Evolutionary conservation across 2,797 vertebrate genomes (phyloP), one percentile per base, ranked within the genome.

Genomic region (Epinephelus malabaricus): DNA sequence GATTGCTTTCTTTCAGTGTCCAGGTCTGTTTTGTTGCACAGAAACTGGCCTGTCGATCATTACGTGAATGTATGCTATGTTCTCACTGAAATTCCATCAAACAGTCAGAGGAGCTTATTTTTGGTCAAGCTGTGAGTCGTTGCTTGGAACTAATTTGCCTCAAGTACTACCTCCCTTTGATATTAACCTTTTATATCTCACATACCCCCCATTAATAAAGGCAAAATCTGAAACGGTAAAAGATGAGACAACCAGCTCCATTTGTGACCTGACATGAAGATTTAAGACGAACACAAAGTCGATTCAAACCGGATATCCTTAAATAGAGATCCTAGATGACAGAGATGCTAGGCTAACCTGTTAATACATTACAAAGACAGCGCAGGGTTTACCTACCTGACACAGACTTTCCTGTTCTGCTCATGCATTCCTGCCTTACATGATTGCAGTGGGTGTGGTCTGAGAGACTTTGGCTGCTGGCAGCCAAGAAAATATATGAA

Each of bases 401-500:
- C 91, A 93, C 89, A 87, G 93, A 93, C 94, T 94, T 95, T 94
- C 94, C 94, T 93, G 95, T 96, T 96, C 94, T 95, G 93, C 93
- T 91, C 88, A 88, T 94, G 90, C 93, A 95, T 95, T 96, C 95
- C 94, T 95, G 91, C 89, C 88, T 92, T 92, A 95, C 93, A 88
- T 95, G 94, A 95, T 95, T 95, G 93, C 94, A 93, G 94, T 95
- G 91, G 95, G 96, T 95, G 95, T 95, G 95, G 93, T 88, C 91
- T 90, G 80, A 86, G 84, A 95, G 92, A 93, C 93, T 94, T 94
- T 94, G 93, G 95, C 94, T 96, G 95, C 95, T 94, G 95, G 95
- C 94, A 93, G 95, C 93, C 83, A 47, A 82, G 92, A 92, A 94
- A 93, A 92, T 89, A 78, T 90, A 93, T 92, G 85, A 75, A 80